phyloP scores from a whole-genome alignment of 2,888 invertebrate genomes.

The Ptilodon capucinus region DNA sequence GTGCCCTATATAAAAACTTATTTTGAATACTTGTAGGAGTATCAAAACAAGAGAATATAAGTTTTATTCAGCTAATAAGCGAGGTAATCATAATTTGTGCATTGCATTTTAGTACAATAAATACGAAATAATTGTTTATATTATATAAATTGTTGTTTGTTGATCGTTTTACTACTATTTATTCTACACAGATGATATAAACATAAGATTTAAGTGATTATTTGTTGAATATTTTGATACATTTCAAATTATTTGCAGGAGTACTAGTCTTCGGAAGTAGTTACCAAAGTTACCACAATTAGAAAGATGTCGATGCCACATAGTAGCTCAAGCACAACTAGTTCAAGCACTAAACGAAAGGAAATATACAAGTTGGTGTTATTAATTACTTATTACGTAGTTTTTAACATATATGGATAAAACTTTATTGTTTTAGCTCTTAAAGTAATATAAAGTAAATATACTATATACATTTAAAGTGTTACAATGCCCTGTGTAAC shows the following conservation, averaged over 20 bases:
- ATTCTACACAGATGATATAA: background rate
- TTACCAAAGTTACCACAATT: conserved; percentile 8
- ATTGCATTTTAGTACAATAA: conserved; percentile 7
- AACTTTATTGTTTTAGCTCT: no score
- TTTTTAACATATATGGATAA: no score
- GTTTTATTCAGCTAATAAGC: background rate
- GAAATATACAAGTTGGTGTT: conserved; percentile 78
- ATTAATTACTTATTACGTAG: background rate
- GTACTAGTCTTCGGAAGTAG: no score
- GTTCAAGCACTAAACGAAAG: conserved; percentile 77
- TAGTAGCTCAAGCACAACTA: conserved; percentile 75
- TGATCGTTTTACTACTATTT: no score
- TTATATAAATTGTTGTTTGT: no score
- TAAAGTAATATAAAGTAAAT: no score
- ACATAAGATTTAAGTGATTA: background rate
- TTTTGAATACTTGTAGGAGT: conserved; percentile 1
- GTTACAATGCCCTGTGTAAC: no score
- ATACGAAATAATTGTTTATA: conserved; percentile 10
- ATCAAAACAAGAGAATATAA: conserved; percentile 4
- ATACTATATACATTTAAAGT: no score
- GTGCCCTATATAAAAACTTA: conserved; percentile 8
- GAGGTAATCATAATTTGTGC: conserved; percentile 19
- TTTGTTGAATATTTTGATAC: background rate
- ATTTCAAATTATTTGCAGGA: conserved; percentile 8
- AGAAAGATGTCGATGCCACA: conserved; percentile 76